Conservation (phyloP, 2,797 vertebrate genomes). For the Pipistrellus nathusii region DNA sequence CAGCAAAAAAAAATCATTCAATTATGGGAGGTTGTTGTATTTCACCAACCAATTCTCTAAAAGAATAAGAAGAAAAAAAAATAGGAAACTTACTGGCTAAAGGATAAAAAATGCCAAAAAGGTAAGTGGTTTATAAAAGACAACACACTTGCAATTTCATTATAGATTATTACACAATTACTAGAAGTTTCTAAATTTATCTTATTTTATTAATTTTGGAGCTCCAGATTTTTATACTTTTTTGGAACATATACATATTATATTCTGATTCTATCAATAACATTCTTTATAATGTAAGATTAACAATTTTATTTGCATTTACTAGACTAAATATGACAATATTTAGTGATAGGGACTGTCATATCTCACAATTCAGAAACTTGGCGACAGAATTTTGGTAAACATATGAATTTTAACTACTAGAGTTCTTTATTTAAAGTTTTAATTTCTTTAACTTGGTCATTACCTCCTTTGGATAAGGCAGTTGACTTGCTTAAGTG, state of each 20-base stretch:
- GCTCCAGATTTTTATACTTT: constrained; percentile 79
- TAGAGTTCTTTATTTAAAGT: constrained; percentile 74
- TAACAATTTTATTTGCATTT: constrained; percentile 83
- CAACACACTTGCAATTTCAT: constrained; percentile 81
- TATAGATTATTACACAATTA: constrained; percentile 76
- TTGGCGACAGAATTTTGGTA: constrained; percentile 75
- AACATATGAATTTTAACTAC: constrained; percentile 85
- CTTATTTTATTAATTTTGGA: constrained; percentile 76
- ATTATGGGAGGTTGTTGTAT: constrained; percentile 66
- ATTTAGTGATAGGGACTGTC: constrained; percentile 71
- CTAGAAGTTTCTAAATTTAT: constrained; percentile 80
- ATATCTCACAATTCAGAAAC: constrained; percentile 83
- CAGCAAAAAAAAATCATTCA: constrained; percentile 49
- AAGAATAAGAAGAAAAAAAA: constrained; percentile 72
- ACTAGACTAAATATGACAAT: constrained; percentile 58
- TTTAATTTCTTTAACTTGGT: constrained; percentile 57
- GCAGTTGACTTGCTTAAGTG: constrained; percentile 59
- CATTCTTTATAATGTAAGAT: constrained; percentile 79
- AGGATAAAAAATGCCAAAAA: constrained; percentile 81
- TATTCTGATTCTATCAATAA: constrained; percentile 78
- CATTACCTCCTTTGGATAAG: constrained; percentile 48
- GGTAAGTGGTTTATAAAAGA: constrained; percentile 83
- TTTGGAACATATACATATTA: constrained; percentile 81
- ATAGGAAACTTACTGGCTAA: constrained; percentile 76
- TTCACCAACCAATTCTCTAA: constrained; percentile 77